Evolutionary conservation across 2,888 invertebrate species (phyloP), one percentile per base, ranked within the genome.

Genomic region (Megalurothrips usitatus): DNA sequence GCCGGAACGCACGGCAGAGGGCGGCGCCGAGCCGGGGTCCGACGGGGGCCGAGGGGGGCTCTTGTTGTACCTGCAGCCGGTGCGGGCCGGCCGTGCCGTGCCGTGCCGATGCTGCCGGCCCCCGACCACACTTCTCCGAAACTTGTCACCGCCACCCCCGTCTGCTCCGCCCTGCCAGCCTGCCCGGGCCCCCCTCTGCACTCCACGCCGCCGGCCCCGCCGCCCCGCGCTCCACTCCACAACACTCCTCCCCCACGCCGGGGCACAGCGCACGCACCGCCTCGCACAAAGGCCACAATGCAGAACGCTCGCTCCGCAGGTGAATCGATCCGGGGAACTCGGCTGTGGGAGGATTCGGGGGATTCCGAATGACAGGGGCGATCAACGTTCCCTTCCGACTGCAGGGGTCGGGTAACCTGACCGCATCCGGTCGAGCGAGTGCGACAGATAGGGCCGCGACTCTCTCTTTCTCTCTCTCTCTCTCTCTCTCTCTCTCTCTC

Each of bases 91-190:
- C 26, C 68, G 23, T 19, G 58, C 52, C 19, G 63, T 19, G 63
- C 68, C 68, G 49, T 12, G 49, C 68, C 68, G 1, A 9, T n/a
- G 11, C 68, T 11, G 68, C 68, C 68, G 23, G 23, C 23, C 8
- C 26, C 68, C 68, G 9, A 10, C 68, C 68, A 26, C 68, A 75
- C 68, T 75, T 75, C 68, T 75, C 68, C 68, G 68, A 75, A 75
- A 75, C 68, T 26, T 75, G 68, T 75, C 68, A 75, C 68, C 68
- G 68, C 68, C 68, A 26, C 68, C 34, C 12, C 68, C 23, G 26
- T 14, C 52, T 17, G 11, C 8, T 12, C 49, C 52, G 11, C 52
- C 52, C 52, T 17, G 14, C 52, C 52, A 1, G 14, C 52, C 52
- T 17, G 14, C 8, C 52, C 52, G 52, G 8, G 17, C 17, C 68